Evolutionary conservation across 2,888 invertebrate genomes (phyloP).

Genomic region (Elegia similella): DNA sequence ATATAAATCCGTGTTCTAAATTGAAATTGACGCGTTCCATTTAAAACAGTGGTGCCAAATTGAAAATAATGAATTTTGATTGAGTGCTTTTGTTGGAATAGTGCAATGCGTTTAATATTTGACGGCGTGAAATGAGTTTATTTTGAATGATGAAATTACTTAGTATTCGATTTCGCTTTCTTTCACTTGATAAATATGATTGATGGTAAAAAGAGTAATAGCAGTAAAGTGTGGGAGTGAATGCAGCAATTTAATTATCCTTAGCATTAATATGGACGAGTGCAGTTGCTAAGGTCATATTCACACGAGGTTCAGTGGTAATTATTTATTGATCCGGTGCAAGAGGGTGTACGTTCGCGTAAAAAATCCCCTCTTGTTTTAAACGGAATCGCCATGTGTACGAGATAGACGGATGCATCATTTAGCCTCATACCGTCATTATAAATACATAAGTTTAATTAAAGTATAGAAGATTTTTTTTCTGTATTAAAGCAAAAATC

Average conservation of each 20-base stretch:
- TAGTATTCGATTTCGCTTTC: neutral
- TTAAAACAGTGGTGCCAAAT: slow-evolving; percentile 67
- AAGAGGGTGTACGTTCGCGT: slow-evolving; percentile 44
- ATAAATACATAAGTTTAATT: neutral
- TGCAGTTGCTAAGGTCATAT: slow-evolving; percentile 51
- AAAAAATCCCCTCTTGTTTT: slow-evolving; percentile 57
- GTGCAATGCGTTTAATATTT: slow-evolving; percentile 38
- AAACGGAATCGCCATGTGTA: slow-evolving; percentile 42
- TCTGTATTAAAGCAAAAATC: too few relatives aligned
- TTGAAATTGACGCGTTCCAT: slow-evolving; percentile 78
- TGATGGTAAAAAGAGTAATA: slow-evolving; percentile 9
- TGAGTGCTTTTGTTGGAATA: slow-evolving; percentile 45
- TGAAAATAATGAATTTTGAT: slow-evolving; percentile 71
- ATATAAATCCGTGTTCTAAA: slow-evolving; percentile 58
- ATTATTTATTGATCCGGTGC: slow-evolving; percentile 70
- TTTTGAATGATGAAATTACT: slow-evolving; percentile 21
- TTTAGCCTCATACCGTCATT: neutral
- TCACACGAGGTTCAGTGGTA: slow-evolving; percentile 60
- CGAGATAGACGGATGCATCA: slow-evolving; percentile 4
- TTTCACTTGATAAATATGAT: neutral
- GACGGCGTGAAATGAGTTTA: slow-evolving; percentile 30
- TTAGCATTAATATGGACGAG: slow-evolving; percentile 24
- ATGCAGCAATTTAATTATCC: slow-evolving; percentile 11
- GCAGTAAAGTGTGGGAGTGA: slow-evolving; percentile 6
- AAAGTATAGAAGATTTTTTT: too few relatives aligned